These are phyloP conservation scores for Helogale parvula DNA, from an alignment of 2,113 vertebrate genomes.

Conservation along the genomic window DNA sequence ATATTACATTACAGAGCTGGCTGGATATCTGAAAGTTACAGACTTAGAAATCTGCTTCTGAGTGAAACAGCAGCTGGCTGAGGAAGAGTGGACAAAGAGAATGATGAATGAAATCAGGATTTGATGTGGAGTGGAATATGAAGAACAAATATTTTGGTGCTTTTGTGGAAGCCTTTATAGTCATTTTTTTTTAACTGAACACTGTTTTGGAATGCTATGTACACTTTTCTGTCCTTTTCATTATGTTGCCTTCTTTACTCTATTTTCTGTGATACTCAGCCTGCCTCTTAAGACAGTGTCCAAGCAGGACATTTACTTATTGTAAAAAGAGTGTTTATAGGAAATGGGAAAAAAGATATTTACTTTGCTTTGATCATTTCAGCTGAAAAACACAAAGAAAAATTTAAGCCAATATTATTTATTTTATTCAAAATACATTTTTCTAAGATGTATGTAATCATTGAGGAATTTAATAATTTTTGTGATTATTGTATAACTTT, in stretches of 20 bases:
- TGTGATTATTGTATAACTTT: not conserved
- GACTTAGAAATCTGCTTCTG: not conserved
- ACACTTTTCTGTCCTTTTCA: not conserved
- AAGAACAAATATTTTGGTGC: not conserved
- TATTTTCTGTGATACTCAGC: not conserved
- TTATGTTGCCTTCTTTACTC: not conserved
- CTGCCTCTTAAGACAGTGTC: not conserved
- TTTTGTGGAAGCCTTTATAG: constrained; percentile 43
- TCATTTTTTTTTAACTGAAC: not conserved
- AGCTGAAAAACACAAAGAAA: not conserved
- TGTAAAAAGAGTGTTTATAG: not conserved
- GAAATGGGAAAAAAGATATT: not conserved
- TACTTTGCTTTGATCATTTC: not conserved
- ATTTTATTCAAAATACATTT: not conserved
- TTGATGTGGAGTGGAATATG: constrained; percentile 13
- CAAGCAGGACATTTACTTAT: not conserved
- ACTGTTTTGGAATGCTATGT: not conserved
- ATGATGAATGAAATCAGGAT: constrained; percentile 34
- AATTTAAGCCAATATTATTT: not conserved
- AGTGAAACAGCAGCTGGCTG: constrained; percentile 23
- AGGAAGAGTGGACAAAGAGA: constrained; percentile 10
- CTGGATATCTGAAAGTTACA: constrained; percentile 58
- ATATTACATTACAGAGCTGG: constrained; percentile 42
- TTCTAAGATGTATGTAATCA: not conserved
- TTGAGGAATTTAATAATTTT: not conserved